phyloP scores from a whole-genome alignment of 2,113 vertebrate genomes.

The Crypturellus undulatus region DNA sequence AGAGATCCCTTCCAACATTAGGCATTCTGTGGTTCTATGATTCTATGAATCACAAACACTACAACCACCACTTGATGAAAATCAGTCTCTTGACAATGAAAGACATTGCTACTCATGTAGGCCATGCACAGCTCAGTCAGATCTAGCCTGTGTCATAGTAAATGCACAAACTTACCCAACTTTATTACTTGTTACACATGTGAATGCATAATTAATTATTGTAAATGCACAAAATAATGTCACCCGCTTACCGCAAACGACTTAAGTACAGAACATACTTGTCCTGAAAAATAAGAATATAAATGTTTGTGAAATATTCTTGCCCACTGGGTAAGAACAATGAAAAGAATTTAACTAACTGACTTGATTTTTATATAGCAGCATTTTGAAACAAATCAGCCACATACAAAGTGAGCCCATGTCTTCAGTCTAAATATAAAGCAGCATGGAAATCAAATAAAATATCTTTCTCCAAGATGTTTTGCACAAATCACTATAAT shows the following conservation, averaged over 20 bases:
- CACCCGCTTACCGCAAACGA: background rate
- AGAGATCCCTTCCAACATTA: no score
- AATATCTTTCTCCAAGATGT: background rate
- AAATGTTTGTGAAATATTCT: background rate
- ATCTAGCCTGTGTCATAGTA: no score
- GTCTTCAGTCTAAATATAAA: background rate
- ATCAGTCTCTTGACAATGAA: background rate
- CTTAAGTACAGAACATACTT: background rate
- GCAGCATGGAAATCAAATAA: background rate
- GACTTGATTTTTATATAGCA: background rate
- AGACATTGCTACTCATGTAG: accelerated
- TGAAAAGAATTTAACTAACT: background rate
- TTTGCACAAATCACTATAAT: background rate
- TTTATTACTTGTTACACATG: background rate
- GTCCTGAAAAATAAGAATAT: background rate
- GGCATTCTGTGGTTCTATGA: no score
- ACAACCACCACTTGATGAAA: background rate
- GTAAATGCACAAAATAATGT: background rate
- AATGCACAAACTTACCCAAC: background rate
- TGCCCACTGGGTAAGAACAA: background rate
- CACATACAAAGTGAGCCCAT: background rate
- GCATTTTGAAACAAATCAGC: background rate
- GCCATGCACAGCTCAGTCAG: background rate
- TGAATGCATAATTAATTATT: background rate
- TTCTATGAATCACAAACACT: background rate